phyloP scores from a whole-genome alignment of 2,797 vertebrate species.

The Austrolebias charrua region DNA sequence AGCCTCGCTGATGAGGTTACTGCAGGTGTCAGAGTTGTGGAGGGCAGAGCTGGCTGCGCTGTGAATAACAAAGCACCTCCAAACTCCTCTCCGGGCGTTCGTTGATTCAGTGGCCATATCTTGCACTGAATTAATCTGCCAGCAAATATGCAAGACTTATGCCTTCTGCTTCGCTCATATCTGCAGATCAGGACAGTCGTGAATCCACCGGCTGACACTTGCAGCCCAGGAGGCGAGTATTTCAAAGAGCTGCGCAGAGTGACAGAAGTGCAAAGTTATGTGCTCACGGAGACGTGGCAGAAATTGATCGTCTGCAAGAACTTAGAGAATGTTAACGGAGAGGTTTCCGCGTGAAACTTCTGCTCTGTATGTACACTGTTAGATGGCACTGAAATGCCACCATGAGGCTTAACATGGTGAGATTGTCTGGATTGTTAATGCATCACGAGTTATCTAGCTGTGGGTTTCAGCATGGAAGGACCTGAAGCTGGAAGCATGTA shows the following conservation, averaged over 20 bases:
- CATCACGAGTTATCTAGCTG: background rate
- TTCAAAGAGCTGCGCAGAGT: constrained; percentile 28
- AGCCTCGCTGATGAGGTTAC: constrained; percentile 53
- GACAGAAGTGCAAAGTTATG: constrained; percentile 16
- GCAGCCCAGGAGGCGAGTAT: constrained; percentile 32
- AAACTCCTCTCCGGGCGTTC: constrained; percentile 61
- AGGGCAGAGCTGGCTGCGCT: constrained; percentile 45
- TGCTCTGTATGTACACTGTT: background rate
- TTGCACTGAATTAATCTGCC: constrained; percentile 66
- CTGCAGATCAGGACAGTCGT: constrained; percentile 47
- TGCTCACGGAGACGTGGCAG: constrained; percentile 7
- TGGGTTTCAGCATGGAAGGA: constrained; percentile 28
- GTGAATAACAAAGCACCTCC: constrained; percentile 74
- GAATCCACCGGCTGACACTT: constrained; percentile 62
- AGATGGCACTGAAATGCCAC: constrained; percentile 7
- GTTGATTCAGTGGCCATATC: constrained; percentile 61
- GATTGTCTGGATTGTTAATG: constrained; percentile 20
- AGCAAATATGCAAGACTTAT: constrained; percentile 68
- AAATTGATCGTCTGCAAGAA: constrained; percentile 12
- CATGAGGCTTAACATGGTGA: constrained; percentile 2
- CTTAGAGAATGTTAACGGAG: constrained; percentile 5
- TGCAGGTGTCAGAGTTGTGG: constrained; percentile 64
- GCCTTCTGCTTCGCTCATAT: constrained; percentile 35
- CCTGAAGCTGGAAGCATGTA: constrained; percentile 22
- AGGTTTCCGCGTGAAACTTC: background rate